Evolutionary conservation across 35 echinoderm and acorn worm genomes (phyloP), one percentile per base, ranked within the genome.

Genomic region (Hemicentrotus pulcherrimus): DNA sequence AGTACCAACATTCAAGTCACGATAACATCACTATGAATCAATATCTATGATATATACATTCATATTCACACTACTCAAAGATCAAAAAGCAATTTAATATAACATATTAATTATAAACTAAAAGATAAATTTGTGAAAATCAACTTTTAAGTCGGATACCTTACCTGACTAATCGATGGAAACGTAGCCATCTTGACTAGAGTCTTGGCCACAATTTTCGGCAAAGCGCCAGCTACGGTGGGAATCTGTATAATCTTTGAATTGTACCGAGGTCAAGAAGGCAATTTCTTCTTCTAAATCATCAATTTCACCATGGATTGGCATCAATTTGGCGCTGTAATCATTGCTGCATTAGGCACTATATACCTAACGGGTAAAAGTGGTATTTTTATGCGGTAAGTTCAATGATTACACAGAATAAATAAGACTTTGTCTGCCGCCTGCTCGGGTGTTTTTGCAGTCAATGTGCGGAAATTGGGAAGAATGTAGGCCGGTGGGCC

Each of bases 151-250:
- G 11, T 19, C 46, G 19, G 47, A 50, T 50, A 91, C 32, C 95
- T 65, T 95, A 94, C 96, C 96, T 96, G 96, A 5, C 32, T 96
- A 41, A 94, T 94, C 48, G 94, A 46, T 41, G 96, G 96, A 91
- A 96, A 85, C 41, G 94, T 94, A 91, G 96, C 96, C 96, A 96
- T 96, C 88, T 96, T 52, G 85, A 95, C 16, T 95, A n/a, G n/a
- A n/a, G n/a, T n/a, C n/a, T 19, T 32, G 65, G 15, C 32, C n/a
- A 45, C n/a, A 48, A 24, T 90, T 6, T 30, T 85, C 31, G 1
- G 16, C 18, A 86, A 22, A 95, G 35, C 94, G 94, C 94, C 94
- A 52, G 48, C 94, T 95, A 85, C 88, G 32, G 6, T 41, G 65
- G 15, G 6, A 78, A 78, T 78, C 3, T 78, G 18, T 78, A 78